Base-by-base conservation (phyloP, 2,113 vertebrate species). In the Hippopotamus amphibius region DNA sequence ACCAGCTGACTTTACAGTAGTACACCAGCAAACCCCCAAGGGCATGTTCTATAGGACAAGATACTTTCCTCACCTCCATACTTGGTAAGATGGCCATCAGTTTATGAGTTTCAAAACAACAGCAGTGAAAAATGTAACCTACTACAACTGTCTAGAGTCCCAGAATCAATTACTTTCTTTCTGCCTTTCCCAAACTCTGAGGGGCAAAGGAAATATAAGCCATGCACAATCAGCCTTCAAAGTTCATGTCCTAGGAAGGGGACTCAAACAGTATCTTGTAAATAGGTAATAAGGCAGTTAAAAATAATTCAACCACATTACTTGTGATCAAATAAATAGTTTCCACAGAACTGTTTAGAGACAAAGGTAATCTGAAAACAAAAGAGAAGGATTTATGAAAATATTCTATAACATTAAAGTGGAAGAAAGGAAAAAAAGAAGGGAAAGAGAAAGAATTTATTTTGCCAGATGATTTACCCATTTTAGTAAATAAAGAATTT, bases 261-360 rank as follows among this genome's bases (percentile, higher is more conserved):
- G 46, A 74, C 46, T 92, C 24, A 57, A 77, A 53, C 48, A 96
- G 14, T 88, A 92, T 43, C 14, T 93, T 82, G 59, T 66, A 96
- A 81, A 88, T 7, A 88, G 59, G 82, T 57, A 77, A 88, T 91
- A 71, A 92, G 30, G 37, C 22, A 59, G 3, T 66, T 22, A 86
- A 3, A 61, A n/a, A 81, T 8, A 88, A 37, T 65, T 87, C 30
- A 72, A 30, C 43, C 46, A 63, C n/a, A 55, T 87, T 95, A 21
- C 3, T 48, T 59, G 48, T 72, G 30, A 76, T 48, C 46, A 92
- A 72, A 65, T 55, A 80, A 63, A 80, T 87, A 55, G 74, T 55
- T 86, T 80, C 74, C 63, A 94, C 26, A 89, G 28, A 85, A 76
- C 72, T 46, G 37, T 50, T 68, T 50, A 86, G 50, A 80, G 41